Percentiles rank a stretch among this genome's conserved stretches.
These are phyloP conservation scores for Prinia subflava DNA, from an alignment of 2,113 vertebrate species.

Conservation along the genomic window DNA sequence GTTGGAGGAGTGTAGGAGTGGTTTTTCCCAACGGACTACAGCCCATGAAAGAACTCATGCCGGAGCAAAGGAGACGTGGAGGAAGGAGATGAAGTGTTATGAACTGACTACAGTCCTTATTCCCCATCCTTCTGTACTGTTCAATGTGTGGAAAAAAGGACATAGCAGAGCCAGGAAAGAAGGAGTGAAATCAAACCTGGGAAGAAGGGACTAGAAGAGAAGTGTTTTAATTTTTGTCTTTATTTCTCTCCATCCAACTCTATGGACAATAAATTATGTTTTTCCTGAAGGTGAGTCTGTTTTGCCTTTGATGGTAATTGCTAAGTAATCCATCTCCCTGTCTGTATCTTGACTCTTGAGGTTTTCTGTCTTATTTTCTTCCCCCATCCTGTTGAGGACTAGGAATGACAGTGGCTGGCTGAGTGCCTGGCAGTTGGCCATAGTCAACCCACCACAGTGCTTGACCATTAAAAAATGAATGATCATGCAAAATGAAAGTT, in stretches of 20 bases:
- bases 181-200: neutral
- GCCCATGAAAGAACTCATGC: neutral
- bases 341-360: neutral
- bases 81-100: neutral
- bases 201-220: rapidly evolving
- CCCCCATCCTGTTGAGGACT: neutral
- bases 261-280: neutral
- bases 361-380: neutral
- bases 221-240: neutral
- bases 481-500: neutral
- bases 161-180: neutral
- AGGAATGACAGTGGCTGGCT: neutral
- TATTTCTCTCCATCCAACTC: neutral
- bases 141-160: neutral
- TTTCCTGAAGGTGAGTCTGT: neutral
- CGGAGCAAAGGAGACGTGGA: neutral
- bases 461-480: neutral
- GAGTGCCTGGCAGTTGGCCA: neutral
- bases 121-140: neutral
- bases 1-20: neutral
- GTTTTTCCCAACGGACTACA: neutral
- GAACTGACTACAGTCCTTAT: neutral
- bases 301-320: neutral
- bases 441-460: neutral
- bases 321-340: neutral